Base-by-base conservation (phyloP, 2,888 invertebrate genomes). In the Oeneis ivallda region DNA sequence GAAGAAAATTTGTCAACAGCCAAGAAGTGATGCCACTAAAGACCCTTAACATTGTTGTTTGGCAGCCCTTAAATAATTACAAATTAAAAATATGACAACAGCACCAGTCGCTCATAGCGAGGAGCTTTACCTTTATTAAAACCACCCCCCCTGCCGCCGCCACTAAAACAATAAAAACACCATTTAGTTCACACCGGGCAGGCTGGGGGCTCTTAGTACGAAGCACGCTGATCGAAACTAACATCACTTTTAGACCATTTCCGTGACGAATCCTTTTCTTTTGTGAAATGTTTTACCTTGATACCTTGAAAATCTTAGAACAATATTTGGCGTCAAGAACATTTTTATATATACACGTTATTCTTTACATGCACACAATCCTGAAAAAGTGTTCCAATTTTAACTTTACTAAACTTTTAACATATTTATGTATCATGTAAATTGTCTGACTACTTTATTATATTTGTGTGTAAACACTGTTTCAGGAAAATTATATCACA, bases 121-220 rank as follows among this genome's bases (percentile, higher is more conserved):
- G 94, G 95, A 95, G 95, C 95, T 96, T 97, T 97, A 97, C 97
- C 97, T 97, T 97, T 97, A 94, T 96, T 96, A 96, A 93, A 97
- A 96, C 96, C 96, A 96, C 97, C 96, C 95, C 95, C 95, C 94
- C 95, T 95, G 95, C 95, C 95, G 96, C 96, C 96, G 95, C 97
- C 96, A 96, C 97, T 96, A 96, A 95, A 96, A 96, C 95, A 96
- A 96, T 94, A 94, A 94, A 93, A 94, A 94, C 92, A 93, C 93
- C 93, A 93, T 94, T 95, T 95, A 95, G 95, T 95, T 75, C 75
- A 94, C 93, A 85, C 92, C 82, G 81, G 91, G 91, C 93, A 92
- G 93, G 93, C 93, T 85, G 91, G 92, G 91, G 89, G 83, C 83
- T 82, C 86, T 84, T 77, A 83, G 92, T 88, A 92, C 87, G 61